A percentile compares a stretch with the other conserved stretches of the same genome.
Conservation (phyloP, 2,888 invertebrate species). For the Escarpia spicata region DNA sequence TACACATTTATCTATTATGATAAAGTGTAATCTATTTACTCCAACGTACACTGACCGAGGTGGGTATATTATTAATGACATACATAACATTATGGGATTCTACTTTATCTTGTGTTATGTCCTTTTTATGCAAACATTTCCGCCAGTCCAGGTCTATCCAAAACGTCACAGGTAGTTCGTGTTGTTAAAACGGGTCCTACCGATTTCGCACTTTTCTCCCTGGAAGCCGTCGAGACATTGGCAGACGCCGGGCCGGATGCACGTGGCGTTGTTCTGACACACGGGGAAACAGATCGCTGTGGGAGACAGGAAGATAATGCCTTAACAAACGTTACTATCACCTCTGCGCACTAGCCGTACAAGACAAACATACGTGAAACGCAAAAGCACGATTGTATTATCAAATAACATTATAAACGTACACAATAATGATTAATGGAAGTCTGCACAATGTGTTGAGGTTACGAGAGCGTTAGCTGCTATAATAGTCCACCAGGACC, state of each 20-base stretch:
- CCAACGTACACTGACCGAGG: no score
- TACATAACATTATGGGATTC: no score
- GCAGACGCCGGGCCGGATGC: conserved; percentile 42
- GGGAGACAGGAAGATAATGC: background rate
- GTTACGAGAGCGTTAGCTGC: no score
- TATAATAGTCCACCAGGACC: no score
- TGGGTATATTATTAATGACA: no score
- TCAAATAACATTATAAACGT: background rate
- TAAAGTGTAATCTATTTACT: no score
- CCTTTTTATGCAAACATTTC: no score
- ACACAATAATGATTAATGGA: background rate
- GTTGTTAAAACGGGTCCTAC: conserved; percentile 93
- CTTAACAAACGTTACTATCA: no score
- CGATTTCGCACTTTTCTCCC: conserved; percentile 70
- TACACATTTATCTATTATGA: no score
- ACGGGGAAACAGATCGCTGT: conserved; percentile 43
- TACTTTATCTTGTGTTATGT: no score
- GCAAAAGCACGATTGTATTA: background rate
- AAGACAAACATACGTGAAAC: background rate
- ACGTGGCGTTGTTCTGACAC: conserved; percentile 43
- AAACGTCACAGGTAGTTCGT: conserved; percentile 91
- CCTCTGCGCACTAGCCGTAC: no score
- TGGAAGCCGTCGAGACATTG: conserved; percentile 42
- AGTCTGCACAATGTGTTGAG: no score
- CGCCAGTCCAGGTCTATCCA: conserved; percentile 81